phyloP scores from a whole-genome alignment of 2,888 invertebrate genomes.

The Plagiodera versicolora region DNA sequence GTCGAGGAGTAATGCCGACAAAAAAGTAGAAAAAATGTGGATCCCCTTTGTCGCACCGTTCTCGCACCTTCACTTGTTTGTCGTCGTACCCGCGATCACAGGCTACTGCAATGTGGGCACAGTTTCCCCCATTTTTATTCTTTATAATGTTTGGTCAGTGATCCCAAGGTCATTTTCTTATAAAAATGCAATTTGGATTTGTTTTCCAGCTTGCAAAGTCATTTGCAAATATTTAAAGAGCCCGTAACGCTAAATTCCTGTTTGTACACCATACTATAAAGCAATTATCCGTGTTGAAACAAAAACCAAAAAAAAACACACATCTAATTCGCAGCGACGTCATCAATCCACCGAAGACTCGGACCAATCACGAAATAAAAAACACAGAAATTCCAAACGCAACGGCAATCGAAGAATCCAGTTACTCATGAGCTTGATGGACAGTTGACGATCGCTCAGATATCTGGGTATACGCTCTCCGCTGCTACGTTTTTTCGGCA shows the following conservation, averaged over 20 bases:
- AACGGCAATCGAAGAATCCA: constrained; percentile 50
- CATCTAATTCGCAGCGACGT: constrained; percentile 1
- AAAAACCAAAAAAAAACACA: no score
- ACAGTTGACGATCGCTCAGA: constrained; percentile 52
- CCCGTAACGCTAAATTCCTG: no score
- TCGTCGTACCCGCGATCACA: neutral
- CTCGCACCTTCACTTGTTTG: constrained; percentile 15
- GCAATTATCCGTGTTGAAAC: no score
- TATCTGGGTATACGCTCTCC: constrained; percentile 47
- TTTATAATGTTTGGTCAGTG: no score
- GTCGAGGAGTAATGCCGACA: constrained; percentile 43
- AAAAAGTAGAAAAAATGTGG: constrained; percentile 39
- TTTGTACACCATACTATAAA: no score
- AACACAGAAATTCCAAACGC: constrained; percentile 46
- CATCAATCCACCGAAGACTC: constrained; percentile 21
- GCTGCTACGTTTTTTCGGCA: constrained; percentile 7
- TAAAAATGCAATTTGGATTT: no score
- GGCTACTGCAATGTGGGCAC: neutral
- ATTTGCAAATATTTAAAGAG: no score
- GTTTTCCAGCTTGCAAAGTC: no score
- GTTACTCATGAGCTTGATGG: constrained; percentile 51
- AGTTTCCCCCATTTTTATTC: neutral
- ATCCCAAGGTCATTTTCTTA: no score
- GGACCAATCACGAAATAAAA: constrained; percentile 12
- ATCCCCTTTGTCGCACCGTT: constrained; percentile 8